A percentile compares a stretch with the other conserved stretches of the same genome.
Evolutionary conservation across 2,888 invertebrate species (phyloP).

Genomic region (Argyresthia albistria): DNA sequence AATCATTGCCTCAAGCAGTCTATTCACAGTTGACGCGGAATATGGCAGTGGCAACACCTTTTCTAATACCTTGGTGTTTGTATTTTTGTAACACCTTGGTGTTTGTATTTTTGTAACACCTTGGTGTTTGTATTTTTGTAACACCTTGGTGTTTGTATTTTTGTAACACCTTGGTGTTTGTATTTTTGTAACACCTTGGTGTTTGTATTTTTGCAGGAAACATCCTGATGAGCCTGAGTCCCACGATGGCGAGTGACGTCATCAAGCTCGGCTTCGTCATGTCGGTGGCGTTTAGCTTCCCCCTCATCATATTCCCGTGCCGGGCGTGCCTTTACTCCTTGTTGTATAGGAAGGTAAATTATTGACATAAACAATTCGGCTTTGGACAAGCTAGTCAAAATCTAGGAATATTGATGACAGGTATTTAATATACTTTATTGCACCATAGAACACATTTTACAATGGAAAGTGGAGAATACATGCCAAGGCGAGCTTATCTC

Average conservation of each 20-base stretch:
- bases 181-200: too few species aligned
- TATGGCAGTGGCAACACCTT: too few species aligned
- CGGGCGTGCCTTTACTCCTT: slow-evolving; percentile 94
- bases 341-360: slow-evolving; percentile 83
- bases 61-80: too few species aligned
- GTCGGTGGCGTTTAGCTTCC: slow-evolving; percentile 96
- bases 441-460: too few species aligned
- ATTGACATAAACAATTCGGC: neutral
- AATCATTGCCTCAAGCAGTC: too few species aligned
- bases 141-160: too few species aligned
- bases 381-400: neutral
- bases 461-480: neutral
- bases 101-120: too few species aligned
- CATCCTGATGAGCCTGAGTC: slow-evolving; percentile 88
- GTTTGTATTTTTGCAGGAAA: slow-evolving; percentile 77
- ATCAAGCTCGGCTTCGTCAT: slow-evolving; percentile 96
- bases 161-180: too few species aligned
- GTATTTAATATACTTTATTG: too few species aligned
- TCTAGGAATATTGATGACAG: neutral
- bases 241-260: slow-evolving; percentile 86
- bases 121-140: too few species aligned
- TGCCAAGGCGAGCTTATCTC: neutral
- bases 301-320: slow-evolving; percentile 96
- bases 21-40: too few species aligned
- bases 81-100: too few species aligned